phyloP scores from a whole-genome alignment of 2,797 vertebrate species.

The Sebastes vulpes region DNA sequence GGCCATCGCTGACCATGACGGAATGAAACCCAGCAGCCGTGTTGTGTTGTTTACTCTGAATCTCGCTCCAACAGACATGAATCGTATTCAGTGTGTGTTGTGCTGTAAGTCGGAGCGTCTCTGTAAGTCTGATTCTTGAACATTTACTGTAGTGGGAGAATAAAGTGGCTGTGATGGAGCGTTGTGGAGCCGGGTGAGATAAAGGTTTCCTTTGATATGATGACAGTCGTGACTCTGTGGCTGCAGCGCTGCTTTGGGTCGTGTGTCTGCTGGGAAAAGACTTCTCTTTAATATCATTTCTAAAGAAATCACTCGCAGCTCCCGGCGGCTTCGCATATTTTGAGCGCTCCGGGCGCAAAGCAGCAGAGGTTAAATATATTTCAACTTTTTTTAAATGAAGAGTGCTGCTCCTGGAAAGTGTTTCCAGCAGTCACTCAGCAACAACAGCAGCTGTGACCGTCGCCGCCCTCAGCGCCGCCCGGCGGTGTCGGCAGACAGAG shows the following conservation, averaged over 20 bases:
- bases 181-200: slow-evolving; percentile 43
- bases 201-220: slow-evolving; percentile 56
- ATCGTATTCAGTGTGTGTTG: neutral
- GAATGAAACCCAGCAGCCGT: neutral
- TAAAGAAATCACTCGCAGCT: slow-evolving; percentile 47
- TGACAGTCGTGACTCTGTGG: slow-evolving; percentile 47
- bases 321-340: slow-evolving; percentile 3
- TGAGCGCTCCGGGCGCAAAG: slow-evolving; percentile 2
- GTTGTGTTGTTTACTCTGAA: neutral
- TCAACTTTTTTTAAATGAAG: slow-evolving; percentile 35
- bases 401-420: slow-evolving; percentile 32
- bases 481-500: neutral
- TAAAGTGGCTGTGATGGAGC: slow-evolving; percentile 11
- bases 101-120: neutral
- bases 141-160: slow-evolving; percentile 33
- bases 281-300: slow-evolving; percentile 59
- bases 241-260: slow-evolving; percentile 47
- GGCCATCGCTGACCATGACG: neutral
- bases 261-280: slow-evolving; percentile 35
- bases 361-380: slow-evolving; percentile 50
- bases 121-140: slow-evolving; percentile 7
- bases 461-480: neutral
- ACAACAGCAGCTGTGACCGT: neutral
- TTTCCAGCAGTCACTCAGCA: slow-evolving; percentile 2
- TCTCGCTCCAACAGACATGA: neutral